Base-by-base conservation (phyloP, 2,113 vertebrate species). In the Xenotilapia caudafasciata region DNA sequence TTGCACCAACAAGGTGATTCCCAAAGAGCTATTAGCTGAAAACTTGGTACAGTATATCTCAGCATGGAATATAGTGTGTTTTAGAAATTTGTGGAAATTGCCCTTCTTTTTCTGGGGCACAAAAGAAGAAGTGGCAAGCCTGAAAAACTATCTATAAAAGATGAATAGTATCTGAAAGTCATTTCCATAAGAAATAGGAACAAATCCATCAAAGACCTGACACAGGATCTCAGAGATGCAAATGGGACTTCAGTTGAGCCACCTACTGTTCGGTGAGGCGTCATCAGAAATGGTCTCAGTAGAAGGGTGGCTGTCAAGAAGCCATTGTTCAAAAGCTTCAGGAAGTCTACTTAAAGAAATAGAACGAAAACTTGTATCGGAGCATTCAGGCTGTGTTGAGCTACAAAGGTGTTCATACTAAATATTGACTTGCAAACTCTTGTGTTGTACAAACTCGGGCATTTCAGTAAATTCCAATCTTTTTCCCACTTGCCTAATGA, bases 371-470 rank as follows among this genome's bases (percentile, higher is more conserved):
- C 38, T 26, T 45, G 8, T 0, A 65, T 65, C 40, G 6, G 13
- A 73, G 38, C 4, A 2, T 42, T 70, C 38, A 73, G 38, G 21
- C 21, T 26, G 5, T 73, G 21, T 73, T 45, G 21, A 17, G 21
- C 13, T 45, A 26, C 23, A 26, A 73, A 73, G 68, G 3, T 17
- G 21, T 1, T 28, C 21, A 47, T 11, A 28, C 8, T 45, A 73
- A 45, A 73, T 45, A 45, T 10, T 45, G 13, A 45, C 21, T 73
- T 73, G 3, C 40, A 73, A 73, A 4, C 9, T 45, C 13, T 26
- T 1, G 68, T 26, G 6, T 47, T 45, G 6, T 9, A 26, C 5
- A 7, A 28, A 73, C 4, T 73, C 0, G 1, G n/a, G 10, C 21
- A 26, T 45, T 26, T 26, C 21, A 42, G 14, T 73, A 73, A 73